phyloP scores from a whole-genome alignment of 2,888 invertebrate species.

The Chironomus riparius region DNA sequence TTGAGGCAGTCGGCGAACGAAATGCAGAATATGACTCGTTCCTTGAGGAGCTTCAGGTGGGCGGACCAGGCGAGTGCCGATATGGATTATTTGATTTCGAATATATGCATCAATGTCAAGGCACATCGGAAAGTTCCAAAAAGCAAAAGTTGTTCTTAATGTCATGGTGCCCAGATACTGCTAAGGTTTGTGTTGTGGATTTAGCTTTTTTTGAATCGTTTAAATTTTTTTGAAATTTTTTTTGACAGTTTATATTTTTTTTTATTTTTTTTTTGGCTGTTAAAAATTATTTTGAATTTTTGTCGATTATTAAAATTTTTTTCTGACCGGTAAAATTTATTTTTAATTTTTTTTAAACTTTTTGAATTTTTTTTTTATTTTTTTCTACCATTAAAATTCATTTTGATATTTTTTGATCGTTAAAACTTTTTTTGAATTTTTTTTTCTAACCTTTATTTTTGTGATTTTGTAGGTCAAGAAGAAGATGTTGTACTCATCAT shows the following conservation, averaged over 20 bases:
- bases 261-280: too few species aligned
- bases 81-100: slow-evolving; percentile 98
- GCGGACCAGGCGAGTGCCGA: slow-evolving; percentile 91
- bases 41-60: slow-evolving; percentile 83
- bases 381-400: too few species aligned
- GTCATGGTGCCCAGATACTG: slow-evolving; percentile 98
- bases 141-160: slow-evolving; percentile 97
- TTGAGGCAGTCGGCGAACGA: slow-evolving; percentile 82
- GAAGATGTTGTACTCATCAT: slow-evolving; percentile 86
- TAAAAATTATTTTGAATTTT: too few species aligned
- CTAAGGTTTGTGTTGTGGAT: slow-evolving; percentile 61
- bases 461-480: slow-evolving; percentile 51
- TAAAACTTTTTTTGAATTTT: neutral
- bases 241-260: too few species aligned
- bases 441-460: neutral
- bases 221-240: slow-evolving; percentile 1
- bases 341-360: too few species aligned
- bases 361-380: too few species aligned
- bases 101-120: slow-evolving; percentile 95
- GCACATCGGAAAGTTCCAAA: slow-evolving; percentile 92
- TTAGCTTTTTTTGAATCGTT: too few species aligned
- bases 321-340: too few species aligned
- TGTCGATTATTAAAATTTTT: too few species aligned
- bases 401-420: too few species aligned
- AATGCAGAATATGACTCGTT: slow-evolving; percentile 91